phyloP scores from a whole-genome alignment of 2,113 vertebrate species.

The Equus quagga region DNA sequence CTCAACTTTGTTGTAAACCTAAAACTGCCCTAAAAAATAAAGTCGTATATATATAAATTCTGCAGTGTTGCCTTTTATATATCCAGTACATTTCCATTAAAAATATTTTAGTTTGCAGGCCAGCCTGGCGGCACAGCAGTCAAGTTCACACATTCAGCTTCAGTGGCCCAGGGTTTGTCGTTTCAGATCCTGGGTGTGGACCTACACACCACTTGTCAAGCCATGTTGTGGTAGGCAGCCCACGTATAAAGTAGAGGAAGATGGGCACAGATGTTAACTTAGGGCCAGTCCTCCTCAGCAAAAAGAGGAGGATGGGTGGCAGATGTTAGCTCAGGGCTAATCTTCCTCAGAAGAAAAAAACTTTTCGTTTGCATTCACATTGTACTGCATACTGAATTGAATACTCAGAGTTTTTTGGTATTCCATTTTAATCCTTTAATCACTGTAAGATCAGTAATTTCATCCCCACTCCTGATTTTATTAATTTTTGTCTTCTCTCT shows the following conservation, averaged over 20 bases:
- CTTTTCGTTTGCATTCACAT: neutral
- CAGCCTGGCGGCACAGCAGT: too few relatives aligned
- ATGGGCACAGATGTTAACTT: too few relatives aligned
- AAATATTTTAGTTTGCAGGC: neutral
- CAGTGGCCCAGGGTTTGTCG: too few relatives aligned
- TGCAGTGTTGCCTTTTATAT: neutral
- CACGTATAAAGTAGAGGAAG: too few relatives aligned
- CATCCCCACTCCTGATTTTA: neutral
- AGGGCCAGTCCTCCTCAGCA: too few relatives aligned
- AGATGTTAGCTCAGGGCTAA: too few relatives aligned
- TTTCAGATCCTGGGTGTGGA: too few relatives aligned
- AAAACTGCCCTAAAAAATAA: neutral
- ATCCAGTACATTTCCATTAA: neutral
- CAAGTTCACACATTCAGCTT: too few relatives aligned
- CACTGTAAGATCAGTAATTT: neutral
- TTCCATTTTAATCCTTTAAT: neutral
- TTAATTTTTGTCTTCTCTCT: neutral
- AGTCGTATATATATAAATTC: neutral
- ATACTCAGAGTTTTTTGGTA: neutral
- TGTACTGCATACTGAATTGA: neutral
- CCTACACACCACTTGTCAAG: too few relatives aligned
- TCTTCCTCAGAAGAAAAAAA: too few relatives aligned
- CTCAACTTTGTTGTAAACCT: neutral
- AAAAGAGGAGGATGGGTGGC: too few relatives aligned
- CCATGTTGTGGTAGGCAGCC: too few relatives aligned